Evolutionary conservation across 2,888 invertebrate species (phyloP).

Genomic region (Sabellastarte sp.): DNA sequence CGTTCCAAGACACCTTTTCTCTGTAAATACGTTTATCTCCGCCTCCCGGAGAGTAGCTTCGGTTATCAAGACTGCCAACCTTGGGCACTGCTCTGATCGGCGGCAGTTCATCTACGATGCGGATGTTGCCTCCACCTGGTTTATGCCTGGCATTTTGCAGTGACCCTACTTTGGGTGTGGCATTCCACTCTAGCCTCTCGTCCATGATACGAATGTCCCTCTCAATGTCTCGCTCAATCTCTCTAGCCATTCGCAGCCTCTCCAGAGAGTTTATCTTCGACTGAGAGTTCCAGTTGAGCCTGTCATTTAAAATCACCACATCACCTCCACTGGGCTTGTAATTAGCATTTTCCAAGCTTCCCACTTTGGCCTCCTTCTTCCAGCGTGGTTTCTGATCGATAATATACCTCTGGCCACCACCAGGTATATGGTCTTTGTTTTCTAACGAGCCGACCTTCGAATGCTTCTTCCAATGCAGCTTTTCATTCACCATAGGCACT

Average conservation of each 20-base stretch:
- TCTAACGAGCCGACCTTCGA: conserved; percentile 28
- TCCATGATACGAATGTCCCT: conserved; percentile 8
- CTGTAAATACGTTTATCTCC: conserved; percentile 23
- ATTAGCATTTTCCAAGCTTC: conserved; percentile 28
- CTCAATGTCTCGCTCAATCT: conserved; percentile 8
- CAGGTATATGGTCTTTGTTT: conserved; percentile 22
- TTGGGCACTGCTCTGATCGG: conserved; percentile 10
- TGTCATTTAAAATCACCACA: conserved; percentile 18
- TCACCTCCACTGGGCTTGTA: conserved; percentile 30
- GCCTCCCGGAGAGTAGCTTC: conserved; percentile 29
- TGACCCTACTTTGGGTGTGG: conserved; percentile 30
- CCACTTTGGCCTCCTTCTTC: conserved; percentile 31
- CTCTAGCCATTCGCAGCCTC: conserved; percentile 17
- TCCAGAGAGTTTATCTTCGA: conserved; percentile 27
- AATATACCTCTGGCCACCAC: conserved; percentile 19
- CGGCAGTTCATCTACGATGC: conserved; percentile 13
- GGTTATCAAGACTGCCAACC: conserved; percentile 29
- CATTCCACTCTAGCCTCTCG: conserved; percentile 27
- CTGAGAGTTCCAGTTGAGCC: conserved; percentile 16
- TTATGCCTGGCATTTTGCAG: conserved; percentile 29
- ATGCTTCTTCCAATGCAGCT: conserved; percentile 19
- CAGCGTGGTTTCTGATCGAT: conserved; percentile 19
- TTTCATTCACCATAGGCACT: conserved; percentile 16
- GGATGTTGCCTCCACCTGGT: conserved; percentile 28
- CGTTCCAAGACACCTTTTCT: neutral